Base-by-base conservation (phyloP, 1,140 invertebrate genomes). In the Neocloeon triangulifer region DNA sequence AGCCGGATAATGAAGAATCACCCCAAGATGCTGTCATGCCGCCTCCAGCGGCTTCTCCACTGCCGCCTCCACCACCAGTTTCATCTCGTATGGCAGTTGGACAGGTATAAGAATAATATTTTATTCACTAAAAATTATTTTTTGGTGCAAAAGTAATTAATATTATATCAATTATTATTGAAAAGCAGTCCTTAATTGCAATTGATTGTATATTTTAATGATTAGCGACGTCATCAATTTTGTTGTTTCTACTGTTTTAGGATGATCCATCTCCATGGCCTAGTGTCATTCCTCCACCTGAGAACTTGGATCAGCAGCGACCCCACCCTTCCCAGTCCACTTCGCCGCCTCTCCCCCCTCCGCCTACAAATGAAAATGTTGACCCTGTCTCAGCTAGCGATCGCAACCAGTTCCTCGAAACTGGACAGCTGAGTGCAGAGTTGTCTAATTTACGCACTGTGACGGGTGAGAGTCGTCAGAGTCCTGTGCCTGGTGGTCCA, bases 381-480 rank as follows among this genome's bases (percentile, higher is more conserved):
- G 25, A 64, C 62, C 4, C 61, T 67, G 1, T 62, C 61, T 35
- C 68, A 65, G 67, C 72, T 42, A 53, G 39, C 3, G 44, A 47
- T 33, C 25, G 71, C 36, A 71, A 73, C 42, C 66, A 73, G 44
- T 74, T 73, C 48, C 48, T 74, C 33, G 69, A 73, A 50, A 74
- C 70, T 5, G 69, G 67, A 7, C 69, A 73, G 40, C 47, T 74
- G 12, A 67, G 66, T 2, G 63, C 64, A 41, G 55, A 54, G 3
- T 57, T 45, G 10, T 55, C 58, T 27, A 34, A 23, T 26, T 16
- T 31, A 12, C 26, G 33, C 20, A 35, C 18, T 28, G 33, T 22
- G 36, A 35, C 3, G 21, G 33, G 19, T 17, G 31, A 17, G 22
- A 33, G 23, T 37, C 28, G 28, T 27, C 22, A 33, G 25, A 25